phyloP scores from a whole-genome alignment of 2,888 invertebrate species.

The Laothoe populi region DNA sequence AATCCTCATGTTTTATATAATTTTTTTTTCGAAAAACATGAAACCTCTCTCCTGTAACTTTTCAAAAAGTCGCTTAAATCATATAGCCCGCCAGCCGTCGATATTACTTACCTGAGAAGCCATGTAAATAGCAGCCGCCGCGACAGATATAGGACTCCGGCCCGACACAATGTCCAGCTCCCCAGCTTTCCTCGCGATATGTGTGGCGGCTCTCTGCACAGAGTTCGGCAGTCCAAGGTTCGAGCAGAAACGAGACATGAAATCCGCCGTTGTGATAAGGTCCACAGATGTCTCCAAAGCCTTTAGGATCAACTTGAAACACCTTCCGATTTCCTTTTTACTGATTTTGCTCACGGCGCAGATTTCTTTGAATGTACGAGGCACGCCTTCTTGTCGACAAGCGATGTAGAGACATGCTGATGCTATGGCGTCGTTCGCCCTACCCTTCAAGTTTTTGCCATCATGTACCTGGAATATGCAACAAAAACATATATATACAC shows the following conservation, averaged over 20 bases:
- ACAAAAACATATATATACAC: slow-evolving; percentile 15
- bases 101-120: slow-evolving; percentile 99
- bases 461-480: slow-evolving; percentile 89
- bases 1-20: too few species aligned
- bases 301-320: slow-evolving; percentile 98
- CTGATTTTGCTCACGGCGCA: slow-evolving; percentile 99
- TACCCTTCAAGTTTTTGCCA: slow-evolving; percentile 96
- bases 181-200: slow-evolving; percentile 98
- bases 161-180: slow-evolving; percentile 99
- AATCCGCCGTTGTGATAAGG: slow-evolving; percentile 98
- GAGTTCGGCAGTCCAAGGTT: slow-evolving; percentile 95
- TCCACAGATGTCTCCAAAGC: slow-evolving; percentile 98
- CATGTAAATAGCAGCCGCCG: slow-evolving; percentile 99
- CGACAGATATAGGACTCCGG: slow-evolving; percentile 98
- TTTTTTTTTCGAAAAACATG: too few species aligned
- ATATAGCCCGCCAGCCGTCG: too few species aligned
- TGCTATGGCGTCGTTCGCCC: slow-evolving; percentile 98
- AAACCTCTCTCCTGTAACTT: too few species aligned
- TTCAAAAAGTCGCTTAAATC: too few species aligned
- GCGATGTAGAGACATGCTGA: slow-evolving; percentile 99
- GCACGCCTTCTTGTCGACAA: slow-evolving; percentile 99
- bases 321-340: slow-evolving; percentile 99
- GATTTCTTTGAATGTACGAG: slow-evolving; percentile 99
- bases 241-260: slow-evolving; percentile 99
- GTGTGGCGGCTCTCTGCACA: slow-evolving; percentile 97